phyloP scores from a whole-genome alignment of 2,113 vertebrate species.

The Origma solitaria region DNA sequence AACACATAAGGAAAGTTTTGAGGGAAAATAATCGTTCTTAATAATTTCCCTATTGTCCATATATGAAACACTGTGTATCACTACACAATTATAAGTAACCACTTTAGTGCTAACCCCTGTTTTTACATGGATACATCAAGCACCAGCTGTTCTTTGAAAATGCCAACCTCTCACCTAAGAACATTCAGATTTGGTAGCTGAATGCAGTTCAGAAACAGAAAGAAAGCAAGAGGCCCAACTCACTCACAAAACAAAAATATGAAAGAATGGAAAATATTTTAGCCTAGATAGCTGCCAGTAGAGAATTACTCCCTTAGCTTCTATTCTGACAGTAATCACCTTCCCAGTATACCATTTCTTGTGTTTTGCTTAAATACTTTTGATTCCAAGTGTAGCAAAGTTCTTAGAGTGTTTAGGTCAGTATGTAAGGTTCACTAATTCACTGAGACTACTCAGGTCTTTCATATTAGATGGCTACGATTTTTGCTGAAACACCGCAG shows the following conservation, averaged over 20 bases:
- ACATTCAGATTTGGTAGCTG: not conserved
- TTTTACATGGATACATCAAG: not conserved
- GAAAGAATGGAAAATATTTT: not conserved
- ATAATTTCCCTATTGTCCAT: not conserved
- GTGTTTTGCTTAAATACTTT: not conserved
- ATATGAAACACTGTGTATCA: not conserved
- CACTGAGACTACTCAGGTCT: not conserved
- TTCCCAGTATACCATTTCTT: not conserved
- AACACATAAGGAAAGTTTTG: not conserved
- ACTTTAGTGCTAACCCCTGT: not conserved
- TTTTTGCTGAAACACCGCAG: not conserved
- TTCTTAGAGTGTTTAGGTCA: not conserved
- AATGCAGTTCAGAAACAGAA: not conserved
- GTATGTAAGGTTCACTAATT: not conserved
- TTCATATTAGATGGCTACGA: not conserved
- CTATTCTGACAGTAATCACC: not conserved
- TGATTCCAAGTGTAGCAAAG: not conserved
- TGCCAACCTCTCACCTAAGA: not conserved
- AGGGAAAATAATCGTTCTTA: not conserved
- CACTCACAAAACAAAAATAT: not conserved
- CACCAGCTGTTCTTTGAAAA: not conserved
- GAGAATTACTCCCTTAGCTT: not conserved
- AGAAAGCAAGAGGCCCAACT: not conserved
- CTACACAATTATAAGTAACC: not conserved
- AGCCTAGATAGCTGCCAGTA: not conserved